Percentiles rank a stretch among this genome's conserved stretches.
Evolutionary conservation across 2,888 invertebrate genomes (phyloP).

Genomic region (Podotricha telesiphe): DNA sequence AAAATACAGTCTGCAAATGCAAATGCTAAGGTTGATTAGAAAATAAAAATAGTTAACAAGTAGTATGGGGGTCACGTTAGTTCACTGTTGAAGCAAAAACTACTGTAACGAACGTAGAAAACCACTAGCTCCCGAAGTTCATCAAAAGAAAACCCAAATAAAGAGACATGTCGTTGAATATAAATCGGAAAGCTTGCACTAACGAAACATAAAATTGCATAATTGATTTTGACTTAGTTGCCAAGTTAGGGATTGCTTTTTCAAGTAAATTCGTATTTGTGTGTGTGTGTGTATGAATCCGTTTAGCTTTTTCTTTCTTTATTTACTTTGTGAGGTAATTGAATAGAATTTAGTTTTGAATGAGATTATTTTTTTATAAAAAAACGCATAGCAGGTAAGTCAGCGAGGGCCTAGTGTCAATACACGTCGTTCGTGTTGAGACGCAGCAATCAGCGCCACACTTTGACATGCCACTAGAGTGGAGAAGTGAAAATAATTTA

Average conservation of each 20-base stretch:
- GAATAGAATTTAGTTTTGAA: too few species aligned
- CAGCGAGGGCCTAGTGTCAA: too few species aligned
- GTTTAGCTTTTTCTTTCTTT: too few species aligned
- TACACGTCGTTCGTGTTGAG: too few species aligned
- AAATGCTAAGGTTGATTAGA: conserved; percentile 11
- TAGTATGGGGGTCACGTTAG: conserved; percentile 42
- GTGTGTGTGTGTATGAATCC: background rate
- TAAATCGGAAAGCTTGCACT: conserved; percentile 60
- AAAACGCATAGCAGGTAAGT: too few species aligned
- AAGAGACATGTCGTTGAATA: conserved; percentile 71
- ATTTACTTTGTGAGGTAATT: too few species aligned
- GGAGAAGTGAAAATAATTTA: too few species aligned
- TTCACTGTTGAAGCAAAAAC: conserved; percentile 46
- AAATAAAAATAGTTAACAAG: conserved; percentile 13
- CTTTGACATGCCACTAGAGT: too few species aligned
- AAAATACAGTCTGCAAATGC: background rate
- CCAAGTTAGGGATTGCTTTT: background rate
- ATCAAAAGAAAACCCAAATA: conserved; percentile 80
- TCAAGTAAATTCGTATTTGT: background rate
- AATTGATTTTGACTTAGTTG: conserved; percentile 78
- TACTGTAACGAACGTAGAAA: conserved; percentile 51
- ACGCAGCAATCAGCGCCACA: too few species aligned
- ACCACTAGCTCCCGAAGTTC: conserved; percentile 58
- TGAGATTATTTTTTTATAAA: too few species aligned
- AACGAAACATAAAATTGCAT: conserved; percentile 80